Percentiles rank a stretch among this genome's conserved stretches.
Conservation (phyloP, 2,888 invertebrate genomes). For the Scelioninae gen. 1 region DNA sequence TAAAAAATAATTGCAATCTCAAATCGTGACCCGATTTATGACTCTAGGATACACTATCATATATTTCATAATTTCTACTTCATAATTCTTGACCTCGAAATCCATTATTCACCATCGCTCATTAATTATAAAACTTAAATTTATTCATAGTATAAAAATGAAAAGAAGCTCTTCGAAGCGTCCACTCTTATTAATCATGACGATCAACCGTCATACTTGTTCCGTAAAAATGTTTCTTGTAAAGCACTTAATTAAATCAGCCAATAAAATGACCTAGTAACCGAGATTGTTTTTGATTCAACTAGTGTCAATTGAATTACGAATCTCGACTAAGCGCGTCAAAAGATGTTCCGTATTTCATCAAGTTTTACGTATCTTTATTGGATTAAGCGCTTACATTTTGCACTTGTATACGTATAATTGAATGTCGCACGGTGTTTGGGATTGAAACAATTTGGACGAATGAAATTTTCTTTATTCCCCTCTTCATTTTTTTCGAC, state of each 20-base stretch:
- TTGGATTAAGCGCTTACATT: constrained; percentile 35
- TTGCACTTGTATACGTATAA: constrained; percentile 5
- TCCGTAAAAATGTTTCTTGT: constrained; percentile 1
- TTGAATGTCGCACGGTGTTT: constrained; percentile 17
- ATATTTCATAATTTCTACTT: too few species aligned
- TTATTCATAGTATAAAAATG: too few species aligned
- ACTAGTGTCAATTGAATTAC: constrained; percentile 44
- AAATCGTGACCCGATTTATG: too few species aligned
- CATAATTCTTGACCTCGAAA: too few species aligned
- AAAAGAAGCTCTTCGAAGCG: too few species aligned
- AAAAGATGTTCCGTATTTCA: constrained; percentile 31
- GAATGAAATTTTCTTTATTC: constrained; percentile 26
- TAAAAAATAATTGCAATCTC: too few species aligned
- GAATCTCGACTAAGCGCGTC: constrained; percentile 22
- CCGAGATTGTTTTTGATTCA: constrained; percentile 42
- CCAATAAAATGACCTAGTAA: constrained; percentile 29
- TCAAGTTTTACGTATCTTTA: constrained; percentile 36
- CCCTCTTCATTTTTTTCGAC: neutral
- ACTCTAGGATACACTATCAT: too few species aligned
- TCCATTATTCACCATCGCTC: too few species aligned
- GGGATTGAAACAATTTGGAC: constrained; percentile 27
- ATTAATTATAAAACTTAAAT: too few species aligned
- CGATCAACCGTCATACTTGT: neutral
- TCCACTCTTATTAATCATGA: too few species aligned
- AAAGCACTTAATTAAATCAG: constrained; percentile 21